Base-by-base conservation (phyloP, 2,113 vertebrate species). In the Nesoenas mayeri region DNA sequence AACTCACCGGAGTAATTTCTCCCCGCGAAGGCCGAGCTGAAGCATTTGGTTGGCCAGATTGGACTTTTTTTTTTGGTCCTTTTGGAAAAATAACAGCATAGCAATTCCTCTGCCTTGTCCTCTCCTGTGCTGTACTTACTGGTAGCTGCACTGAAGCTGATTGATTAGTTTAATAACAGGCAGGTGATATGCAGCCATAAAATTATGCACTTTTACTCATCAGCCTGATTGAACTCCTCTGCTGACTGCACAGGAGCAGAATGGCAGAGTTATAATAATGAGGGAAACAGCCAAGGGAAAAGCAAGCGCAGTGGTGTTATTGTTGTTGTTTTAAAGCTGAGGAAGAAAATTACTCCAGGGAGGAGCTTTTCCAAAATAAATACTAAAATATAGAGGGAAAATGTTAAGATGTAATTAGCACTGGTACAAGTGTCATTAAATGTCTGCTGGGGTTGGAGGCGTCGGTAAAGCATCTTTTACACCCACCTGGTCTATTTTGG, bases 151-250 rank as follows among this genome's bases (percentile, higher is more conserved):
- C 93, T 94, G 95, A 95, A 95, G 95, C 91, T 96, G 96, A 97
- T 97, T 96, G 96, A 97, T 97, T 96, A 91, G 95, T 96, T 97
- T 96, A 97, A 97, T 97, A 97, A 97, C 95, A 96, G 83, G 94
- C 93, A 89, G 96, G 96, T 97, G 96, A 95, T 95, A 96, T 79
- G 96, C 96, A 96, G 95, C 96, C 96, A 96, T 97, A 96, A 97
- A 97, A 97, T 96, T 97, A 97, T 96, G 93, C 93, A 92, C 95
- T 96, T 96, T 75, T 96, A 96, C 96, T 97, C 96, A 96, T 96
- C 96, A 96, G 96, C 92, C 95, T 96, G 96, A 97, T 97, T 97
- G 96, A 97, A 91, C 93, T 96, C 95, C 93, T 95, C 92, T 96
- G 96, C 96, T 97, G 96, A 89, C 80, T 93, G 91, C 81, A 96